These are phyloP conservation scores for Muscicapa comitata DNA, from an alignment of 2,797 vertebrate genomes.

Conservation along the genomic window DNA sequence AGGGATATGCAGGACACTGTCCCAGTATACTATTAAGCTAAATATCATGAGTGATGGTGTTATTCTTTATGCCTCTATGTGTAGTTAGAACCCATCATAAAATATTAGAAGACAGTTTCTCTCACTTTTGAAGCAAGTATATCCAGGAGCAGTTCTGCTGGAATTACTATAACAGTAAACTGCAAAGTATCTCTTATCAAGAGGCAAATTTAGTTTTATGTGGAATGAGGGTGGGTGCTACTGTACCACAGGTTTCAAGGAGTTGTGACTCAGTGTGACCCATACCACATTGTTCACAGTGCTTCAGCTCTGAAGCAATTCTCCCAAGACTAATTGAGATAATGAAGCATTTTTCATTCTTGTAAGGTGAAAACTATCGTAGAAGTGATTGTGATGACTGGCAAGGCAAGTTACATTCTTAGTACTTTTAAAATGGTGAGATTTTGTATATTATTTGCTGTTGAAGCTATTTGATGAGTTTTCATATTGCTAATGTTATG, in stretches of 20 bases:
- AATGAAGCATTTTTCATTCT: neutral
- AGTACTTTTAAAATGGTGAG: neutral
- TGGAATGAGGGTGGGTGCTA: neutral
- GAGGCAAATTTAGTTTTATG: neutral
- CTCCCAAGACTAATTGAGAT: neutral
- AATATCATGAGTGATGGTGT: neutral
- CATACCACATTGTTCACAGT: neutral
- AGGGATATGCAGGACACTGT: neutral
- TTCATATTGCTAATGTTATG: neutral
- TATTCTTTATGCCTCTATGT: neutral
- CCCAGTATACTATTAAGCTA: neutral
- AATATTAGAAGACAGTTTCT: neutral
- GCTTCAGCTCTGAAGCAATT: neutral
- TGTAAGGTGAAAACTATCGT: neutral
- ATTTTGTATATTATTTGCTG: neutral
- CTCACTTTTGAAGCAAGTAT: fast-evolving
- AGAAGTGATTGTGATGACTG: neutral
- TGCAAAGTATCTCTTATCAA: neutral
- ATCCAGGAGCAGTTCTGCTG: neutral
- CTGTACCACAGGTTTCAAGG: neutral
- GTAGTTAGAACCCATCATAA: neutral
- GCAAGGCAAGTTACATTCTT: neutral
- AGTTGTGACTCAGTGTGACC: neutral
- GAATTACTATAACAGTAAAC: neutral
- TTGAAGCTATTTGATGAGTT: neutral